phyloP scores from a whole-genome alignment of 2,797 vertebrate species.

The Toxotes lorentzi region DNA sequence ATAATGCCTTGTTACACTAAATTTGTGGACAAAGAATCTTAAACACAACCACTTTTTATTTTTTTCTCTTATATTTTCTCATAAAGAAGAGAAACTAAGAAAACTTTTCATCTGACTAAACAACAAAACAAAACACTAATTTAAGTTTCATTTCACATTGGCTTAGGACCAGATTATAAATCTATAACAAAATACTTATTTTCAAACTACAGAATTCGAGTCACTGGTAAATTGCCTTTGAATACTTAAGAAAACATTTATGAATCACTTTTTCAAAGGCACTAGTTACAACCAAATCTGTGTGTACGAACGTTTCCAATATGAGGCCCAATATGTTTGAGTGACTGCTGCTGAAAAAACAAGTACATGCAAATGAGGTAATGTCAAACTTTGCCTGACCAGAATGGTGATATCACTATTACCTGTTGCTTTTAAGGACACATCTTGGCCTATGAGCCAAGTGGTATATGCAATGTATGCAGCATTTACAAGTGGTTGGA shows the following conservation, averaged over 20 bases:
- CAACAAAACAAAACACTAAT: not conserved
- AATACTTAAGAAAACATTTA: not conserved
- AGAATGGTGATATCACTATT: not conserved
- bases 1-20: not conserved
- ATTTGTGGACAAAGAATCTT: not conserved
- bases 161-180: not conserved
- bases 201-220: not conserved
- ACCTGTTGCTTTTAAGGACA: not conserved
- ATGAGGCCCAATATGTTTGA: not conserved
- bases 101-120: not conserved
- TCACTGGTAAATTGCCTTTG: not conserved
- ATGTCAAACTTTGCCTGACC: not conserved
- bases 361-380: not conserved
- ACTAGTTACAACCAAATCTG: not conserved
- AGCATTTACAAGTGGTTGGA: constrained; percentile 26
- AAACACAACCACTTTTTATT: not conserved
- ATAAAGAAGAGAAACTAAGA: not conserved
- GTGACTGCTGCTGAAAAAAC: not conserved
- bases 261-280: not conserved
- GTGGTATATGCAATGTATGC: not conserved
- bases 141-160: not conserved
- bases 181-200: not conserved
- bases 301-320: rapidly evolving
- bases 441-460: not conserved
- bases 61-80: not conserved